phyloP scores from a whole-genome alignment of 2,113 vertebrate genomes.

The Nothoprocta perdicaria region DNA sequence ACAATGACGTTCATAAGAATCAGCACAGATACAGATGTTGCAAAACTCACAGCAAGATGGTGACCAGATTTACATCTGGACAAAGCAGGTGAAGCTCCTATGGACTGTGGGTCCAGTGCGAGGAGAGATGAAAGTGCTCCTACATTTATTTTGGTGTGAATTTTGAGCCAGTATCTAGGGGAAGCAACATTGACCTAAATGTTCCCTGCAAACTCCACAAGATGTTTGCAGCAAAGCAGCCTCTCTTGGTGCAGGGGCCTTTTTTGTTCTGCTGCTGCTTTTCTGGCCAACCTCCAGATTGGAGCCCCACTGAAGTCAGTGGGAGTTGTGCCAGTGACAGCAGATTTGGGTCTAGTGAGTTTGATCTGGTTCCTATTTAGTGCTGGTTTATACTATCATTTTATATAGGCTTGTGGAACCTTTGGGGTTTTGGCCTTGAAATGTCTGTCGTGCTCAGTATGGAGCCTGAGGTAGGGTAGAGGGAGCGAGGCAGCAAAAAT shows the following conservation, averaged over 20 bases:
- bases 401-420: neutral
- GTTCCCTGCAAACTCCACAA: neutral
- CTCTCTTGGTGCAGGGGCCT: neutral
- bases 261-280: neutral
- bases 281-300: neutral
- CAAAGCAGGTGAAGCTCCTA: neutral
- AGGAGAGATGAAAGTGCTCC: neutral
- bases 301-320: neutral
- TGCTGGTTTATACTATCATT: neutral
- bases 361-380: neutral
- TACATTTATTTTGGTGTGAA: conserved; percentile 5
- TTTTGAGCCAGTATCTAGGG: conserved; percentile 16
- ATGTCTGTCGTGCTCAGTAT: neutral
- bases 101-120: neutral
- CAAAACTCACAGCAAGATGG: neutral
- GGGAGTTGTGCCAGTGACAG: neutral
- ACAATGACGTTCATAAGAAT: neutral
- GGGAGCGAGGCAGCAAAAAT: neutral
- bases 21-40: neutral
- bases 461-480: neutral
- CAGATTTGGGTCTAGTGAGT: neutral
- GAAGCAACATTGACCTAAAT: neutral
- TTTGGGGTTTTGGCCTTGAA: neutral
- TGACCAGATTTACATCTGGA: neutral
- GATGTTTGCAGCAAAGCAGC: neutral